Evolutionary conservation across 2,113 vertebrate species (phyloP).

Genomic region (Cercopithecus mona): DNA sequence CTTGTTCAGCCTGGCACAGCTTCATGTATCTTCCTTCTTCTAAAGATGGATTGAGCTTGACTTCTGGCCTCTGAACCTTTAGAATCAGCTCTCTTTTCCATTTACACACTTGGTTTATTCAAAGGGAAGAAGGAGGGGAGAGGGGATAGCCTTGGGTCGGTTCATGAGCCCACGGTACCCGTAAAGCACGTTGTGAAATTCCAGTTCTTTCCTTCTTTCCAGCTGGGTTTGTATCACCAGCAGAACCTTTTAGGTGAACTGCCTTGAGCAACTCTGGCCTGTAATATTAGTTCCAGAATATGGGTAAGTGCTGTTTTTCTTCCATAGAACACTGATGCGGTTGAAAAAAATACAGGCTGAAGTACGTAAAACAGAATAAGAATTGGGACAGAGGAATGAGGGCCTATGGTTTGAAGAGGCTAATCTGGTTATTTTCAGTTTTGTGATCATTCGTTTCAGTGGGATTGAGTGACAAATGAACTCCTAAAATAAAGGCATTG

Average conservation of each 20-base stretch:
- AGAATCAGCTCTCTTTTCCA: not conserved
- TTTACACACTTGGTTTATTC: not conserved
- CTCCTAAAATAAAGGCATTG: not conserved
- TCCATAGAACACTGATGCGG: not conserved
- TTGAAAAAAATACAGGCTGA: not conserved
- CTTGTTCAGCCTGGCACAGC: constrained; percentile 17
- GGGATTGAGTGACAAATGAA: not conserved
- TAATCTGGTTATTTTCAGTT: not conserved
- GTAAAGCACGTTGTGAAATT: not conserved
- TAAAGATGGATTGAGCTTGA: not conserved
- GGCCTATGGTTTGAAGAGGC: not conserved
- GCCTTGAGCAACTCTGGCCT: not conserved
- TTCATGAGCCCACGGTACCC: fast-evolving
- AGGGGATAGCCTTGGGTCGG: too few species aligned
- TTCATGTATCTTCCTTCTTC: not conserved
- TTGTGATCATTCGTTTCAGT: not conserved
- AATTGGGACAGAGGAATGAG: not conserved
- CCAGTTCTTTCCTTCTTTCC: not conserved
- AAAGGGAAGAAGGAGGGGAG: not conserved
- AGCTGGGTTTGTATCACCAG: not conserved
- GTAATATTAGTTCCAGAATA: not conserved
- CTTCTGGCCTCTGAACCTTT: not conserved
- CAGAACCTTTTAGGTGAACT: not conserved
- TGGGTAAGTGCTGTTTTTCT: not conserved
- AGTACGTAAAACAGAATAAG: fast-evolving